Evolutionary conservation across 2,113 vertebrate genomes (phyloP), one percentile per base, ranked within the genome.

Genomic region (Semnopithecus entellus): DNA sequence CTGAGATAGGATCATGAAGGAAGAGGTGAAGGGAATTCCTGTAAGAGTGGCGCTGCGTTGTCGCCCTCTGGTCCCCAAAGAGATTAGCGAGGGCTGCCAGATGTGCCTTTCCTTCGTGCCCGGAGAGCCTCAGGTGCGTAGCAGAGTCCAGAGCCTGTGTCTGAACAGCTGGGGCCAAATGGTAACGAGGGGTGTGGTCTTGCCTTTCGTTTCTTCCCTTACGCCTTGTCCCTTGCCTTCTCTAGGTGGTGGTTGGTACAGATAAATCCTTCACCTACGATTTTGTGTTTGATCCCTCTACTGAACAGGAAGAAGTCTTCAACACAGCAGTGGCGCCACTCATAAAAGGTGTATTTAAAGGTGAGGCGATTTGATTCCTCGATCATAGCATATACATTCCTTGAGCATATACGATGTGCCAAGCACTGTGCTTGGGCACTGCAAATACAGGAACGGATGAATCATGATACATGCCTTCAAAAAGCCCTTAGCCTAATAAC

Each of bases 221-320:
- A 88, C 35, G 16, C 27, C 64, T 88, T 87, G 73, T 94, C 68
- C 73, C n/a, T 96, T 92, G 45, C 45, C 75, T 97, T 84, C 96
- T n/a, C 22, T 96, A 99, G 99, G 99, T 99, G 55, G 98, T 99
- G 38, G 99, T 99, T 48, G 99, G 99, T 8, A 99, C 97, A 2
- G 99, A 99, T 48, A 99, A 99, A 80, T 98, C 99, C 0, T 99
- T 99, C 98, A 99, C 99, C 0, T 99, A 99, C 2, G 99, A 99
- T 94, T 99, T 99, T 88, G 99, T 99, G 13, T 99, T 99, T 95
- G 99, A 99, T 95, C 99, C 99, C 0, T 98, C 98, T 17, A 98
- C 98, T 1, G 99, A 99, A 95, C 99, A 99, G 97, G 99, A 99
- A 81, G 99, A 99, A 92, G 99, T 99, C 14, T 99, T 99, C 97